Evolutionary conservation across 2,888 invertebrate genomes (phyloP), one percentile per base, ranked within the genome.

Genomic region (Drosophila monieri): DNA sequence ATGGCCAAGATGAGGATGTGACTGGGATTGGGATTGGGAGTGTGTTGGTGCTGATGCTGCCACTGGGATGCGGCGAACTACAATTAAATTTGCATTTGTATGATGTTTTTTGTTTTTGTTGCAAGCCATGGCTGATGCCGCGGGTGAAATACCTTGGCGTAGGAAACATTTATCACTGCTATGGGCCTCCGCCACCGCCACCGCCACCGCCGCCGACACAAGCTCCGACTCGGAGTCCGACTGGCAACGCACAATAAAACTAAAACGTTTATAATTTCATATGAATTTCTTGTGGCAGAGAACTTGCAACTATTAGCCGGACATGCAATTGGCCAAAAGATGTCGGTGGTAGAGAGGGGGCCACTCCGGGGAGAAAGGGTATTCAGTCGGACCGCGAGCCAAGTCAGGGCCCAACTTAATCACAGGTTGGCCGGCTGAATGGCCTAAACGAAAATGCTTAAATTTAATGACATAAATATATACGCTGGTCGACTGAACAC

Each of bases 31-130:
- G 18, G 41, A 18, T 56, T 47, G 67, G 56, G 67, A 18, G 15
- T 41, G 41, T 18, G 41, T 41, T 41, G 43, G 43, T 43, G 43
- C 43, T 12, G 14, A n/a, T 6, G 65, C 56, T 77, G 74, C 69
- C 70, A 73, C 60, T 59, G 72, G 48, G 80, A 58, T 68, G 75
- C 70, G 67, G 69, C 69, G 51, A 71, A 79, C 81, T 84, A 91
- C 90, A 90, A 90, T 90, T 90, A 90, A 91, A 90, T 90, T 90
- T 90, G 90, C 90, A 90, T 90, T 90, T 90, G 91, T 91, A 90
- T 85, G 88, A 88, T 86, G 84, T 54, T 57, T 62, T 64, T 35
- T 35, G 27, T 35, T n/a, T n/a, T 35, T 35, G 35, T 35, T 35
- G 60, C 32, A 74, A 46, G 67, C 53, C 68, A 46, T 32, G 51